Base-by-base conservation (phyloP, 1,140 invertebrate species). In the Pachyrhynchus sulphureomaculatus region DNA sequence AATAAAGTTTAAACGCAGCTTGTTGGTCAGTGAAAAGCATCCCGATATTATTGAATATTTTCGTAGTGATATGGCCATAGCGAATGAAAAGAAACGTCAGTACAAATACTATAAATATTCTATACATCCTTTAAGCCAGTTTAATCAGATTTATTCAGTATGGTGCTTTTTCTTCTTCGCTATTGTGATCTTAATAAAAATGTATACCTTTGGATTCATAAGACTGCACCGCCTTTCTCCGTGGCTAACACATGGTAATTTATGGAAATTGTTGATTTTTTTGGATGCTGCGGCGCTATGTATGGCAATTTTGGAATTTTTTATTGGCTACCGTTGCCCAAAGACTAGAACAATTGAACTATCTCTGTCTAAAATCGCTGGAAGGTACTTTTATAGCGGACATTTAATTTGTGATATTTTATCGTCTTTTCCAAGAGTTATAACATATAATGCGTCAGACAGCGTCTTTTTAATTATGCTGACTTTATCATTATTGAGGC, bases 81-180 rank as follows among this genome's bases (percentile, higher is more conserved):
- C 49, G 2, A 68, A 69, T 49, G 70, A 68, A 55, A 69, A 67
- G 45, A 67, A 71, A 66, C 66, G 68, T 37, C 70, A 74, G 47
- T 60, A 65, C 52, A 47, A 57, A 10, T 41, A 41, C 2, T 54
- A 34, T n/a, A 48, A 34, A 13, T 62, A 53, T 10, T 41, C 59
- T 8, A 64, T 68, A 9, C 67, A 68, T 51, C 67, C 67, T 4
- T 54, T 68, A 18, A 68, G 67, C 41, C 48, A 33, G 23, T 68
- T 66, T 52, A 62, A 60, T 51, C 64, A 65, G 6, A 32, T 18
- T 29, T 63, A 65, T 17, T 49, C 59, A 23, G 29, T 21, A 41
- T 65, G 54, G 42, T 58, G 9, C 8, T 65, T 45, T 15, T 62
- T 42, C 33, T 63, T 53, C 20, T 68, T 44, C 17, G 41, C 29